Conservation (phyloP, 2,113 vertebrate genomes). For the Cromileptes altivelis region DNA sequence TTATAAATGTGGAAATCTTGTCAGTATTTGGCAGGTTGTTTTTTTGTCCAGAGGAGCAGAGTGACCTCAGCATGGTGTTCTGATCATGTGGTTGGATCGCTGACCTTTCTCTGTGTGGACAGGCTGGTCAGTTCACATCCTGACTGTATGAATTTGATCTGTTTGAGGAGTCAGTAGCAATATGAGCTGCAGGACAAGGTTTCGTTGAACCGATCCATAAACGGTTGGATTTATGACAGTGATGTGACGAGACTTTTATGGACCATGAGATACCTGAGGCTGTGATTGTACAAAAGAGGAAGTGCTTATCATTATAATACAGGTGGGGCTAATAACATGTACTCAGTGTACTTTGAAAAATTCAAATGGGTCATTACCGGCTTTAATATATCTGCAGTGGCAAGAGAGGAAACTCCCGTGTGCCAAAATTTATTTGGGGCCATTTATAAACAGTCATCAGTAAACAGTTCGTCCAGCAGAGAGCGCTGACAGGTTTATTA, state of each 20-base stretch:
- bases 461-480: background rate
- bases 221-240: background rate
- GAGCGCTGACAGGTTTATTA: background rate
- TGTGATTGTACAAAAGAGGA: conserved; percentile 8
- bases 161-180: background rate
- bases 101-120: background rate
- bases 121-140: background rate
- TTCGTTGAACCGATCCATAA: background rate
- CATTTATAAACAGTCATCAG: background rate
- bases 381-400: too few species aligned
- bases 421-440: background rate
- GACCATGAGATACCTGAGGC: background rate
- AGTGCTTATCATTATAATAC: background rate
- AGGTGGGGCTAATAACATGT: background rate
- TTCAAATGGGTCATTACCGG: background rate
- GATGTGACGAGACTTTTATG: background rate
- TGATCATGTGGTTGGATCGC: background rate
- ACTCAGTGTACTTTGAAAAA: background rate
- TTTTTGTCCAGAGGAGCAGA: background rate
- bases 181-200: background rate
- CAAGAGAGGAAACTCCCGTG: background rate
- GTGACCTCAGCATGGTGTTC: background rate
- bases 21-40: background rate
- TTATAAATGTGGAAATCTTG: background rate
- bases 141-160: background rate